Conservation (phyloP, 2,113 vertebrate genomes). For the Cyanoderma ruficeps region DNA sequence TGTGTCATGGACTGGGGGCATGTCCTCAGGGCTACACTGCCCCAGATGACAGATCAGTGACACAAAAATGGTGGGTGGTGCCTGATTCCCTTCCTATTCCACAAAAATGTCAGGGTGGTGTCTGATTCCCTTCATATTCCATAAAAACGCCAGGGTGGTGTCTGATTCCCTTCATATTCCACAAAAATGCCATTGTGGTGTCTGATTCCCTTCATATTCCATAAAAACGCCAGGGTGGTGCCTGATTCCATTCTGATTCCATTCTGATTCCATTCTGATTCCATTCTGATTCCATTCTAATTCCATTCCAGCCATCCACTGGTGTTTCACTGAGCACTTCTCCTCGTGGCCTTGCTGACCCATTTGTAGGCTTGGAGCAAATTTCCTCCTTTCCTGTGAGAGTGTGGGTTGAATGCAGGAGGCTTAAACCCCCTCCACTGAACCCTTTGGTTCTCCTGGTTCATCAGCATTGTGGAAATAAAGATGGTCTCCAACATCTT, state of each 20-base stretch:
- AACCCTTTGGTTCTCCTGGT: background rate
- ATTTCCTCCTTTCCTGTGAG: background rate
- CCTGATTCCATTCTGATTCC: background rate
- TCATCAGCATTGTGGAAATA: background rate
- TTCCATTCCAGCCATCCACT: fast-evolving
- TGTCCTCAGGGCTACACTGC: background rate
- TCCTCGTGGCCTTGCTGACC: fast-evolving
- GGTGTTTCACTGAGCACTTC: background rate
- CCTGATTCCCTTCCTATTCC: fast-evolving
- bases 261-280: background rate
- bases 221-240: fast-evolving
- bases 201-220: background rate
- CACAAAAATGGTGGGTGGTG: background rate
- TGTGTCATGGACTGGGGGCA: background rate
- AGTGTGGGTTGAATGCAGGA: background rate
- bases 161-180: background rate
- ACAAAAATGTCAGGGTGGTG: fast-evolving
- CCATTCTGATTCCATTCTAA: background rate
- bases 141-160: fast-evolving
- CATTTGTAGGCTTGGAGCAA: background rate
- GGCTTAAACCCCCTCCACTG: fast-evolving
- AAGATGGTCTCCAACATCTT: background rate
- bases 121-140: background rate
- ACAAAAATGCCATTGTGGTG: too few species aligned
- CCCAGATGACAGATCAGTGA: background rate